phyloP scores from a whole-genome alignment of 2,113 vertebrate genomes.

The Vulpes lagopus region DNA sequence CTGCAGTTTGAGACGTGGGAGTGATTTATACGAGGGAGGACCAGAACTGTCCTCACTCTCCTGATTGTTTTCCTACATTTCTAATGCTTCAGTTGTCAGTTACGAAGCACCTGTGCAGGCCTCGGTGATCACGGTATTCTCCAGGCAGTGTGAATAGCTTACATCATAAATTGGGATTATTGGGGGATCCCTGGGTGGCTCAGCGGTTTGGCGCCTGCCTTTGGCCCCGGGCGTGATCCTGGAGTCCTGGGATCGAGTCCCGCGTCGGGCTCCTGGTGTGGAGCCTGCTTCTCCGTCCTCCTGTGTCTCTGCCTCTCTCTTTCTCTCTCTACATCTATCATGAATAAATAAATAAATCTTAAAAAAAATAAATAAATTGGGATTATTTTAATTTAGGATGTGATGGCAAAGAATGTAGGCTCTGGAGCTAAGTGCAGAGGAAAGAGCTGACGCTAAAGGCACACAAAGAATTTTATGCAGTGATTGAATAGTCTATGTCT shows the following conservation, averaged over 20 bases:
- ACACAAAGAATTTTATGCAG: background rate
- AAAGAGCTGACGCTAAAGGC: background rate
- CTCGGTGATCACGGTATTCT: background rate
- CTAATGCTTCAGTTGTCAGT: fast-evolving
- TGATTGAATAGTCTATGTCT: fast-evolving
- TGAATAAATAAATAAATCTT: no score
- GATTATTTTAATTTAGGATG: background rate
- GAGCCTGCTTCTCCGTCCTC: no score
- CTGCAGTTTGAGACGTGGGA: background rate
- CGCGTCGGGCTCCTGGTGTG: no score
- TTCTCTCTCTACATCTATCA: no score
- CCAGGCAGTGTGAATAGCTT: fast-evolving
- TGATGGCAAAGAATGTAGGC: background rate
- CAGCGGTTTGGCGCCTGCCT: no score
- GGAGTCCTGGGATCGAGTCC: no score
- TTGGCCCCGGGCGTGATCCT: no score
- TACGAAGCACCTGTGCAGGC: background rate
- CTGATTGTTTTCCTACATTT: fast-evolving
- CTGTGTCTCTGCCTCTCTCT: no score
- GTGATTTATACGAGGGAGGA: fast-evolving
- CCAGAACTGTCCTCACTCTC: background rate
- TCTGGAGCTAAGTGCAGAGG: fast-evolving
- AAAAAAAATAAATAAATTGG: no score
- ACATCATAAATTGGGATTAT: fast-evolving
- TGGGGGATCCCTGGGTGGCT: no score